Base-by-base conservation (phyloP, 2,888 invertebrate genomes). In the Rutpela maculata region DNA sequence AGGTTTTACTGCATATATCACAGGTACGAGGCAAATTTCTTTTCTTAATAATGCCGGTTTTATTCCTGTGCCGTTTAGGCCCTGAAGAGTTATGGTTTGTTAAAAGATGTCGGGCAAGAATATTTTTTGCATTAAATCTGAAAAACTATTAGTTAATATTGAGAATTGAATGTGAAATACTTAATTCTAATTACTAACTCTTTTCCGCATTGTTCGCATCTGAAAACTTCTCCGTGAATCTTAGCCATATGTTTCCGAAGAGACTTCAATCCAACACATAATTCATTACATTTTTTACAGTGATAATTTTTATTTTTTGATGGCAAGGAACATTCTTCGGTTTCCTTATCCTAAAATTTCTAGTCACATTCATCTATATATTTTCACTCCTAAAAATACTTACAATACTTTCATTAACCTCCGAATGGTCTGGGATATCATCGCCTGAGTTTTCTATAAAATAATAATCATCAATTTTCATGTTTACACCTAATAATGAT, bases 1-100 rank as follows among this genome's bases (percentile, higher is more conserved):
- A 88, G 7, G 86, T 84, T 81, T 87, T 87, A 62, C 84, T 81
- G 78, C 88, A 88, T 57, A 85, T 84, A 55, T 84, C 79, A 70
- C 88, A 88, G 43, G 86, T 87, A 31, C 80, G 82, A 26, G 85
- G 82, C 74, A 81, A 69, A 67, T 83, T 83, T 9, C 81, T 76
- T 73, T 84, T 83, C 74, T 83, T 84, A n/a, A 67, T 75, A 10
- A 80, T 82, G 11, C 81, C 79, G n/a, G 77, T 81, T 77, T 82
- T 82, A 65, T 79, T 82, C 43, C 67, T 78, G 1, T 19, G 57
- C 10, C 62, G 38, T 55, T 77, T 83, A 35, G 38, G n/a, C 43
- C 72, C 66, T 5, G 50, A 66, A 35, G 43, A 56, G 19, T 56
- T 31, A 38, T 80, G 80, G 11, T 60, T 67, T 9, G 70, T 38